These are phyloP conservation scores for Tipula confusa DNA, from an alignment of 2,888 invertebrate species.

Conservation along the genomic window DNA sequence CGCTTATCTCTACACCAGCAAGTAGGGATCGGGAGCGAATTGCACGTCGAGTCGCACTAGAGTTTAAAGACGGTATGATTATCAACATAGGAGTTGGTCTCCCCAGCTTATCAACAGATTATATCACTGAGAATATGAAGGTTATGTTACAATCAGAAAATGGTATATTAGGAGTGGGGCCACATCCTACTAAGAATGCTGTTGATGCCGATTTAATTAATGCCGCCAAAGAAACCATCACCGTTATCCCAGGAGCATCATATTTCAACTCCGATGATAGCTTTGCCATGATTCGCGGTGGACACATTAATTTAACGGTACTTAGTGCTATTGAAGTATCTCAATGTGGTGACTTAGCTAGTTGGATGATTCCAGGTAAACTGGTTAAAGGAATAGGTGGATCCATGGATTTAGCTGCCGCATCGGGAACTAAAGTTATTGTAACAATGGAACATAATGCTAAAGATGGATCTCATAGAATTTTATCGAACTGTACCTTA, in stretches of 20 bases:
- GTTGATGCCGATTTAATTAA: constrained; percentile 94
- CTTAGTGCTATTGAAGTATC: constrained; percentile 99
- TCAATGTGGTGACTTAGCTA: constrained; percentile 91
- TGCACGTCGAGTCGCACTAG: constrained; percentile 86
- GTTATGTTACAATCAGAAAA: constrained; percentile 96
- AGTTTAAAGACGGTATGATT: constrained; percentile 97
- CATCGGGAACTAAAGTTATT: constrained; percentile 85
- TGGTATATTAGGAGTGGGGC: constrained; percentile 93
- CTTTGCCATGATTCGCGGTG: constrained; percentile 98
- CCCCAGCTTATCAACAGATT: constrained; percentile 94
- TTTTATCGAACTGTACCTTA: constrained; percentile 76
- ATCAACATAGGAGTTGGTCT: constrained; percentile 94
- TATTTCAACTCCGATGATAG: constrained; percentile 95
- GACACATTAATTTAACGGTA: constrained; percentile 92
- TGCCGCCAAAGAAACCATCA: constrained; percentile 98
- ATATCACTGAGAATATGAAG: constrained; percentile 76
- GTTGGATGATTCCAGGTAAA: constrained; percentile 99
- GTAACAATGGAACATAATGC: constrained; percentile 97
- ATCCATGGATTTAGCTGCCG: constrained; percentile 97
- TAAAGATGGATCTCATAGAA: constrained; percentile 86
- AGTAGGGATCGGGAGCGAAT: constrained; percentile 78
- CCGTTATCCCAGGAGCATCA: constrained; percentile 79
- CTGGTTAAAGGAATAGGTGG: constrained; percentile 99
- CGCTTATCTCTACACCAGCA: constrained; percentile 54
- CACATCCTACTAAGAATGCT: constrained; percentile 75